Conservation (phyloP, 2,888 invertebrate genomes). For the Diaprepes abbreviatus region DNA sequence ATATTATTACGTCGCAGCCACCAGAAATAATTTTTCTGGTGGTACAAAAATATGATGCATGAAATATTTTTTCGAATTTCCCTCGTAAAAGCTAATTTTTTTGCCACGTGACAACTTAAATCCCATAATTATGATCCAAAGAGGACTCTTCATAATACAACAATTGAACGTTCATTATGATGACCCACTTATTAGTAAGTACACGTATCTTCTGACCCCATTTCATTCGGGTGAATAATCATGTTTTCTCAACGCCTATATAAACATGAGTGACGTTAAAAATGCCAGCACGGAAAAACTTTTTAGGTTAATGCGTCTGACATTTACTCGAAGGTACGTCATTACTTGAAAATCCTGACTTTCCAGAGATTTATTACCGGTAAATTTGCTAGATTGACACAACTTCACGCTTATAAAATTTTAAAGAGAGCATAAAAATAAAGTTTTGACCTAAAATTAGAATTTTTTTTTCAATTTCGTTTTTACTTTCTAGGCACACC, state of each 20-base stretch:
- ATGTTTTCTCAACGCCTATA: conserved; percentile 10
- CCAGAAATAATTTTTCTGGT: no score
- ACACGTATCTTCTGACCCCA: neutral
- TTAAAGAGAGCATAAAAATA: no score
- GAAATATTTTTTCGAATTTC: no score
- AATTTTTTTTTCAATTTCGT: no score
- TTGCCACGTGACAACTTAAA: no score
- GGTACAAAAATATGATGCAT: no score
- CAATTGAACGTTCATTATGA: conserved; percentile 3
- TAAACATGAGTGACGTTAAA: conserved; percentile 20
- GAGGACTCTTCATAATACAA: neutral
- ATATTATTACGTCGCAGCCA: no score
- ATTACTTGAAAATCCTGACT: conserved; percentile 1
- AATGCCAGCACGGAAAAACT: conserved; percentile 32
- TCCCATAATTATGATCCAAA: no score
- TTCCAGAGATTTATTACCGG: conserved; percentile 16
- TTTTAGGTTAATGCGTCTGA: conserved; percentile 41
- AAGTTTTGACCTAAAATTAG: no score
- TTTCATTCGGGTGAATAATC: conserved; percentile 15
- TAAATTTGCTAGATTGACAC: conserved; percentile 22
- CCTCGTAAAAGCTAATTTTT: no score
- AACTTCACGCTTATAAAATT: conserved; percentile 2
- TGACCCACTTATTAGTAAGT: conserved; percentile 4
- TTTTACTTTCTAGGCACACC: no score
- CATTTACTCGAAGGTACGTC: conserved; percentile 20